Evolutionary conservation across 2,888 invertebrate species (phyloP).

Genomic region (Crioceris asparagi): DNA sequence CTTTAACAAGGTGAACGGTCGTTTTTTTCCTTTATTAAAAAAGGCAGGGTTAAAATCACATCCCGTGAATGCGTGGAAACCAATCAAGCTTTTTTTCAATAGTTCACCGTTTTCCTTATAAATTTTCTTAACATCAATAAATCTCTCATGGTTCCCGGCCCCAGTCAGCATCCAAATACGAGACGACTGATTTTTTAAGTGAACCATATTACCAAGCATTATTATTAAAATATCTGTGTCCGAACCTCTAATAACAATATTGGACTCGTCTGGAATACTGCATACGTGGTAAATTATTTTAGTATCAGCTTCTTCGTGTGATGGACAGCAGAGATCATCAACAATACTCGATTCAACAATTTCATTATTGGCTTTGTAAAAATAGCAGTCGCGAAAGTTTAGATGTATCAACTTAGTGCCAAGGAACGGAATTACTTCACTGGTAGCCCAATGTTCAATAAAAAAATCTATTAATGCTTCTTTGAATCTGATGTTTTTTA

Average conservation of each 20-base stretch:
- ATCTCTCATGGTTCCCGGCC: slow-evolving; percentile 18
- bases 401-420: slow-evolving; percentile 2
- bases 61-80: slow-evolving; percentile 13
- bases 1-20: no score
- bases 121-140: slow-evolving; percentile 11
- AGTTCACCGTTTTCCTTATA: slow-evolving; percentile 9
- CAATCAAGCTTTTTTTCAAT: slow-evolving; percentile 11
- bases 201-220: slow-evolving; percentile 20
- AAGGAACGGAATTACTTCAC: slow-evolving; percentile 21
- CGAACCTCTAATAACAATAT: slow-evolving; percentile 19
- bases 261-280: slow-evolving; percentile 14
- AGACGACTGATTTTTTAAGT: slow-evolving; percentile 16
- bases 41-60: slow-evolving; percentile 12
- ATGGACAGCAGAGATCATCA: slow-evolving; percentile 7
- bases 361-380: slow-evolving; percentile 13
- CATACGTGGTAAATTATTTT: slow-evolving; percentile 18
- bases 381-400: slow-evolving; percentile 4
- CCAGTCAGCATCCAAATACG: slow-evolving; percentile 17
- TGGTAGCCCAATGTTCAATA: slow-evolving; percentile 21
- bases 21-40: no score
- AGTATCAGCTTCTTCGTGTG: slow-evolving; percentile 17
- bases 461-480: no score
- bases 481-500: no score
- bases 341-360: slow-evolving; percentile 13
- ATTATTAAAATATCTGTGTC: slow-evolving; percentile 21